These are phyloP conservation scores for Saccostrea echinata DNA, from an alignment of 1,140 invertebrate species.

Conservation along the genomic window DNA sequence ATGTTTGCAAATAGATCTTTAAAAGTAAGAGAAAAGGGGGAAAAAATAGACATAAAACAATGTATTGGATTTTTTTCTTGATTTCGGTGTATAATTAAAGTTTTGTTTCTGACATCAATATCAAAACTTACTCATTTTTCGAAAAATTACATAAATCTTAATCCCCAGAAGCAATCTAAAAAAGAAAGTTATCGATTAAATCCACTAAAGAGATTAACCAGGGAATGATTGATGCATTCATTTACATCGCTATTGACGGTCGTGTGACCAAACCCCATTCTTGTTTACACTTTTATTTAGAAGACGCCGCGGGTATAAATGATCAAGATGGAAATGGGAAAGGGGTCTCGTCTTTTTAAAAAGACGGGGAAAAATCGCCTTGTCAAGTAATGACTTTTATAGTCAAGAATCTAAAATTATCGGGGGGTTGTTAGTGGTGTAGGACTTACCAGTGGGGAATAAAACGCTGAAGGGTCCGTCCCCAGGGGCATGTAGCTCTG, in stretches of 20 bases:
- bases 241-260: slow-evolving; percentile 33
- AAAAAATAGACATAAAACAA: too few relatives aligned
- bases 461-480: slow-evolving; percentile 94
- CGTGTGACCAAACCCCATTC: slow-evolving; percentile 17
- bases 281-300: slow-evolving; percentile 31
- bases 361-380: neutral
- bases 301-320: slow-evolving; percentile 28
- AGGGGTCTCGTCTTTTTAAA: neutral
- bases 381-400: too few relatives aligned
- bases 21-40: too few relatives aligned
- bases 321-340: neutral
- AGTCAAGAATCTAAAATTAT: too few relatives aligned
- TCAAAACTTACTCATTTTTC: too few relatives aligned
- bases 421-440: neutral
- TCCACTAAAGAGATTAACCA: neutral
- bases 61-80: too few relatives aligned
- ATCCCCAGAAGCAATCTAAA: neutral
- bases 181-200: neutral
- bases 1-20: too few relatives aligned
- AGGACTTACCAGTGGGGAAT: slow-evolving; percentile 94
- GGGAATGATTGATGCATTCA: slow-evolving; percentile 18
- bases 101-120: too few relatives aligned
- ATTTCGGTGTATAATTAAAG: too few relatives aligned
- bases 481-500: slow-evolving; percentile 74
- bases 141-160: neutral